These are phyloP conservation scores for Drosophila recens DNA, from an alignment of 2,888 invertebrate genomes.

Conservation along the genomic window DNA sequence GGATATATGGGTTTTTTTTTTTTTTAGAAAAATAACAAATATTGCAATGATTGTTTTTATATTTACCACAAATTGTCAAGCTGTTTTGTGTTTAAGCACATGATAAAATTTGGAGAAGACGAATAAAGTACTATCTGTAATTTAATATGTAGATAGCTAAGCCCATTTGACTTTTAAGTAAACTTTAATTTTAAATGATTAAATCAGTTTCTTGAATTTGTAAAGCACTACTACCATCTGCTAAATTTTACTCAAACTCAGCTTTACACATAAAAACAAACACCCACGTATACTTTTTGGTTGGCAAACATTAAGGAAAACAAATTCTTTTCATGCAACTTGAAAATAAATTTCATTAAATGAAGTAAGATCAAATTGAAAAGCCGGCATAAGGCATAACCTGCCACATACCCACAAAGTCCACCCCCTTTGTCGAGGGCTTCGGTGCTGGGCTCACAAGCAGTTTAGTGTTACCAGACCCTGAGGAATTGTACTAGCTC, in stretches of 20 bases:
- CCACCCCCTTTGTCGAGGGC: neutral
- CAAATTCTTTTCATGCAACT: neutral
- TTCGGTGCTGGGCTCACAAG: neutral
- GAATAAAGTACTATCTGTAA: neutral
- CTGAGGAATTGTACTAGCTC: neutral
- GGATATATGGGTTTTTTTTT: neutral
- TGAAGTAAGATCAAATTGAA: neutral
- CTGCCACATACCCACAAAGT: neutral
- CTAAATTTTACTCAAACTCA: neutral
- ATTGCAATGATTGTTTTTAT: neutral
- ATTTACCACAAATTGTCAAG: neutral
- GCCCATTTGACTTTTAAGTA: neutral
- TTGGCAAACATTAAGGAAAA: constrained; percentile 1
- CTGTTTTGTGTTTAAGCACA: neutral
- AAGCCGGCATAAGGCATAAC: neutral
- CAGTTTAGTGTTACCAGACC: constrained; percentile 1
- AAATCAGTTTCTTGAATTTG: neutral
- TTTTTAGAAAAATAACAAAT: neutral
- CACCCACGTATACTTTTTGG: neutral
- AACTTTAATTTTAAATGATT: neutral
- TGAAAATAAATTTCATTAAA: neutral
- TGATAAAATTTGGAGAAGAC: neutral
- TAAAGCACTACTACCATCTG: neutral
- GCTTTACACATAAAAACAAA: neutral
- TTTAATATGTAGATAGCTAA: neutral